A percentile compares a stretch with the other conserved stretches of the same genome.
These are phyloP conservation scores for Halictus ligatus DNA, from an alignment of 2,888 invertebrate genomes.

Conservation along the genomic window DNA sequence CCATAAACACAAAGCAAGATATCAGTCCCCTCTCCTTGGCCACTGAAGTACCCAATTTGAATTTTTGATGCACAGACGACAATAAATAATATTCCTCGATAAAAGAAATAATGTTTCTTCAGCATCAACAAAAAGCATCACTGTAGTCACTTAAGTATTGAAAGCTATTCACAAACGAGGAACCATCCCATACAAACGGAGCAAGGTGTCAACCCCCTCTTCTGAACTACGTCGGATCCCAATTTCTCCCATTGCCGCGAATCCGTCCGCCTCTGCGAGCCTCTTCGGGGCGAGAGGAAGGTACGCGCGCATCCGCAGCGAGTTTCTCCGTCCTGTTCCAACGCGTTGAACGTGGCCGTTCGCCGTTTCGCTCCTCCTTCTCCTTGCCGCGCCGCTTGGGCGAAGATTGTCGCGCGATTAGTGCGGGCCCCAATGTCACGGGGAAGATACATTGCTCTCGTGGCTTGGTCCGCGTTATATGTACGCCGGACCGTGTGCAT, in stretches of 20 bases:
- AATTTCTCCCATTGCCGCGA: conserved; percentile 38
- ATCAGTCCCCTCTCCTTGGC: too few relatives aligned
- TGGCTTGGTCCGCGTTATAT: conserved; percentile 75
- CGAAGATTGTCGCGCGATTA: conserved; percentile 84
- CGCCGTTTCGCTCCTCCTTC: conserved; percentile 41
- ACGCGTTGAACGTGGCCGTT: conserved; percentile 17
- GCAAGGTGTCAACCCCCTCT: neutral
- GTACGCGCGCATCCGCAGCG: conserved; percentile 15
- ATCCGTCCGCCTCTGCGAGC: conserved; percentile 17
- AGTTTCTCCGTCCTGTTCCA: conserved; percentile 40
- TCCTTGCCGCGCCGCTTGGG: conserved; percentile 59
- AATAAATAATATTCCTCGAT: too few relatives aligned
- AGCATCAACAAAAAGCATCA: neutral
- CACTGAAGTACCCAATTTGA: too few relatives aligned
- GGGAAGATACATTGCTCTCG: conserved; percentile 83
- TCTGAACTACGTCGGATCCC: conserved; percentile 5
- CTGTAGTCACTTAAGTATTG: neutral
- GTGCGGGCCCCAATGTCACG: conserved; percentile 83
- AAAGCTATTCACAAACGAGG: neutral
- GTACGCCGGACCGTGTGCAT: conserved; percentile 55
- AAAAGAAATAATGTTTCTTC: too few relatives aligned
- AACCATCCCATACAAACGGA: neutral
- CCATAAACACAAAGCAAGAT: too few relatives aligned
- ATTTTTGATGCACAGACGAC: too few relatives aligned
- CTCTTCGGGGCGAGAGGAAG: neutral